phyloP scores from a whole-genome alignment of 2,888 invertebrate species.

The Cheilosia soror region DNA sequence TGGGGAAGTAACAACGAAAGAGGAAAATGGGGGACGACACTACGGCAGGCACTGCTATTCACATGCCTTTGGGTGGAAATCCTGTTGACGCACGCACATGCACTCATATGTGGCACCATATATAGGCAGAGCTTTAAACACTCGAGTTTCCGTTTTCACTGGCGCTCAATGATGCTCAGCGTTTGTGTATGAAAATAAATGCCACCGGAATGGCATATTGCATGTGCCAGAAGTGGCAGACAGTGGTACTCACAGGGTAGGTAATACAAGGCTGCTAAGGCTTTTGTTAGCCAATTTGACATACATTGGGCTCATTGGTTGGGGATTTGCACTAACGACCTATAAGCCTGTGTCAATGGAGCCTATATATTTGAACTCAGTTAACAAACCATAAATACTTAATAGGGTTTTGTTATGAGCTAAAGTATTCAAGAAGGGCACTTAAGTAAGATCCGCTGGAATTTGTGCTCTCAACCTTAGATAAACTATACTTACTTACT shows the following conservation, averaged over 20 bases:
- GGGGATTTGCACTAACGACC: too few species aligned
- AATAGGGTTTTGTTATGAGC: too few species aligned
- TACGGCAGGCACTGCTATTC: slow-evolving; percentile 24
- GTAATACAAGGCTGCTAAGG: neutral
- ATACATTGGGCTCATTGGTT: too few species aligned
- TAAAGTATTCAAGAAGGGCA: too few species aligned
- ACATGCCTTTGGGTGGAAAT: slow-evolving; percentile 35
- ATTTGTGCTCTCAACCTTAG: too few species aligned
- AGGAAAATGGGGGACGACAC: slow-evolving; percentile 18
- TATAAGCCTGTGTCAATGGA: too few species aligned
- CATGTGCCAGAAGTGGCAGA: slow-evolving; percentile 6
- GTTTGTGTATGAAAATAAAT: slow-evolving; percentile 41
- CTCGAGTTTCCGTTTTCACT: slow-evolving; percentile 58
- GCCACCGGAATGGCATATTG: neutral
- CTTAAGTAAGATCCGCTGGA: too few species aligned
- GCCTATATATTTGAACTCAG: too few species aligned
- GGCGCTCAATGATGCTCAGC: slow-evolving; percentile 35
- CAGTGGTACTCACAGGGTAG: slow-evolving; percentile 11
- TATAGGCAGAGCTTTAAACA: slow-evolving; percentile 51
- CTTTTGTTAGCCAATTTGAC: too few species aligned
- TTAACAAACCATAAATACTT: too few species aligned
- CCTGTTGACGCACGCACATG: slow-evolving; percentile 48
- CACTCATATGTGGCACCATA: neutral
- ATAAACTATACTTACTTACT: too few species aligned
- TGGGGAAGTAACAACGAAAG: slow-evolving; percentile 12